phyloP scores from a whole-genome alignment of 2,888 invertebrate genomes.

The Heliconius ethilla region DNA sequence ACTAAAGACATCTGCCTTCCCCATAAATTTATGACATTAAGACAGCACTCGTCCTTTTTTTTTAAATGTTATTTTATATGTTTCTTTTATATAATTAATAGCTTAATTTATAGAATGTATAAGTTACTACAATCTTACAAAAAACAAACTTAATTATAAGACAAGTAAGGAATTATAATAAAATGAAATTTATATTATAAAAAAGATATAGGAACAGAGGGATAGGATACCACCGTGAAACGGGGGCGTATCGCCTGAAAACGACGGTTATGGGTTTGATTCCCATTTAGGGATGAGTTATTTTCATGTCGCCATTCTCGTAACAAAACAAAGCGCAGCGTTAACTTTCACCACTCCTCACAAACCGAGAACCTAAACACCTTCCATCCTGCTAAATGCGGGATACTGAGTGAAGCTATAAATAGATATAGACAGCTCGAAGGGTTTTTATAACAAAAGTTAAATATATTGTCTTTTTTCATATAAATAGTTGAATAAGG shows the following conservation, averaged over 20 bases:
- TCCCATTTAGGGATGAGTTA: neutral
- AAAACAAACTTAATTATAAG: neutral
- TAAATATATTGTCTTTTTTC: neutral
- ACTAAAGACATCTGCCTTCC: neutral
- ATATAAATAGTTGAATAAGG: conserved; percentile 17
- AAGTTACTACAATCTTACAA: neutral
- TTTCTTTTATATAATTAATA: neutral
- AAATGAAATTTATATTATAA: neutral
- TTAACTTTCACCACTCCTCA: neutral
- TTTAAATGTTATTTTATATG: neutral
- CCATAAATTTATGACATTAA: neutral
- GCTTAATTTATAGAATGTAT: neutral
- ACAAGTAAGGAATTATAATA: neutral
- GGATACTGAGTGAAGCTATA: no score
- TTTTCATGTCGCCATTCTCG: no score
- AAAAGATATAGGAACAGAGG: neutral
- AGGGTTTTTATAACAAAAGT: neutral
- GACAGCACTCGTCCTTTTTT: neutral
- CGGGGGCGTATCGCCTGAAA: no score
- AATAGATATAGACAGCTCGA: no score
- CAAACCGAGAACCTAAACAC: no score
- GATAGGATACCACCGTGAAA: no score
- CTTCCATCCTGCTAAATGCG: no score
- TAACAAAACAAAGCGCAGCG: no score
- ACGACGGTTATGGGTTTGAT: neutral